Conservation (phyloP, 2,113 vertebrate genomes). For the Corydoras sp. region DNA sequence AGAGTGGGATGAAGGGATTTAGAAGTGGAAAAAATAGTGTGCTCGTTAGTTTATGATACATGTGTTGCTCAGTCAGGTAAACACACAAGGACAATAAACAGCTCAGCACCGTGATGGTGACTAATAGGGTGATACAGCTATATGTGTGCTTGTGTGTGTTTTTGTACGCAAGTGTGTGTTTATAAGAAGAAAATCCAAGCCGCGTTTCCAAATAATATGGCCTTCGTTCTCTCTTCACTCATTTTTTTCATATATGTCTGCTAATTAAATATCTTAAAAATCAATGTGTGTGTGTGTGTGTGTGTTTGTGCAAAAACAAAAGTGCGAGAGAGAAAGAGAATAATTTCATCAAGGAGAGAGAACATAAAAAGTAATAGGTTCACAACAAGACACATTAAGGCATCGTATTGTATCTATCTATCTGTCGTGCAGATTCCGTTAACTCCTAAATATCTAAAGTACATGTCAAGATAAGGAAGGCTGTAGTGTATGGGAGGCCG, state of each 20-base stretch:
- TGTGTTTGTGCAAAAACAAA: neutral
- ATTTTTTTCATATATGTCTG: slow-evolving; percentile 31
- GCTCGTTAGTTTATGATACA: slow-evolving; percentile 44
- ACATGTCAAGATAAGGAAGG: too few relatives aligned
- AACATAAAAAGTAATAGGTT: too few relatives aligned
- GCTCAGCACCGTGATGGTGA: slow-evolving; percentile 33
- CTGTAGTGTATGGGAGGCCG: too few relatives aligned
- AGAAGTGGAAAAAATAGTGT: slow-evolving; percentile 42
- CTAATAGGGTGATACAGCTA: slow-evolving; percentile 23
- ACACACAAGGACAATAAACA: slow-evolving; percentile 34
- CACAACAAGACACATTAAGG: too few relatives aligned
- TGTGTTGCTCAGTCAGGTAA: slow-evolving; percentile 32
- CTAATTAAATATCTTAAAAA: slow-evolving; percentile 54
- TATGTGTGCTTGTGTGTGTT: neutral
- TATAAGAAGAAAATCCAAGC: neutral
- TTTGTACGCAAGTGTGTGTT: neutral
- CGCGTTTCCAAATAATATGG: neutral
- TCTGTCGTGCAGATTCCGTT: too few relatives aligned
- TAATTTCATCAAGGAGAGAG: too few relatives aligned
- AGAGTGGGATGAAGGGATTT: slow-evolving; percentile 22
- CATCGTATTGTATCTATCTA: too few relatives aligned
- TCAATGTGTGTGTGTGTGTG: slow-evolving; percentile 9
- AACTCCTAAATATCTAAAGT: too few relatives aligned
- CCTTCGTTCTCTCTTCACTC: neutral
- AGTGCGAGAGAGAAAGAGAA: neutral